These are phyloP conservation scores for Sebastes hubbsi DNA, from an alignment of 2,797 vertebrate species.

Conservation along the genomic window DNA sequence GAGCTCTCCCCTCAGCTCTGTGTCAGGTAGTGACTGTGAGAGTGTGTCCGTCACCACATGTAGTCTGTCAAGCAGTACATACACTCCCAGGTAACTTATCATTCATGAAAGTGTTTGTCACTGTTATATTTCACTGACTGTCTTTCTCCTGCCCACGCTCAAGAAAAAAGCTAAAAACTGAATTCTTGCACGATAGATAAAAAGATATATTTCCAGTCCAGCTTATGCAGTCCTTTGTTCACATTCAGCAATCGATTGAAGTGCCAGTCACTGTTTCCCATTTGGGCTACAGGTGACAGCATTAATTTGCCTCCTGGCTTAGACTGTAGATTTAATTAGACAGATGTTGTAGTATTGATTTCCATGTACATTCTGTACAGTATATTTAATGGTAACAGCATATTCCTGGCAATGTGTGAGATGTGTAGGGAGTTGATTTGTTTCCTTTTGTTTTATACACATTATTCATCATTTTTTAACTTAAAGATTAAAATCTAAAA, in stretches of 20 bases:
- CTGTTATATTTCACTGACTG: conserved; percentile 4
- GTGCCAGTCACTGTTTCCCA: conserved; percentile 17
- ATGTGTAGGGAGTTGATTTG: background rate
- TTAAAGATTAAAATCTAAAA: background rate
- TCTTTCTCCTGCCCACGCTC: background rate
- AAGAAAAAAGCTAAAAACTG: background rate
- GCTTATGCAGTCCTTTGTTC: background rate
- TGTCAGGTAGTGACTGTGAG: conserved; percentile 93
- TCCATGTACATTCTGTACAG: background rate
- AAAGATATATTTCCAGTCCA: background rate
- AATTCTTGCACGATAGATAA: background rate
- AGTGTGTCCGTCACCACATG: conserved; percentile 94
- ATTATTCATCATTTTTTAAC: background rate
- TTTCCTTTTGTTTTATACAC: background rate
- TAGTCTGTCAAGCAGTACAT: conserved; percentile 93
- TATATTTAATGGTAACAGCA: background rate
- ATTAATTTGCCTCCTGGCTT: conserved; percentile 10
- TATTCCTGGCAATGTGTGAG: background rate
- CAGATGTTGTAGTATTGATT: background rate
- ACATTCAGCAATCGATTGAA: conserved; percentile 8
- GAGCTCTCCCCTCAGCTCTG: conserved; percentile 90
- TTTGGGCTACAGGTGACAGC: conserved; percentile 4
- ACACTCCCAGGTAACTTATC: conserved; percentile 88
- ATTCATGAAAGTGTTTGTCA: conserved; percentile 14
- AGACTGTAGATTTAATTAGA: conserved; percentile 20